Evolutionary conservation across 2,888 invertebrate genomes (phyloP), one percentile per base, ranked within the genome.

Genomic region (Ennomos fuscantarius): DNA sequence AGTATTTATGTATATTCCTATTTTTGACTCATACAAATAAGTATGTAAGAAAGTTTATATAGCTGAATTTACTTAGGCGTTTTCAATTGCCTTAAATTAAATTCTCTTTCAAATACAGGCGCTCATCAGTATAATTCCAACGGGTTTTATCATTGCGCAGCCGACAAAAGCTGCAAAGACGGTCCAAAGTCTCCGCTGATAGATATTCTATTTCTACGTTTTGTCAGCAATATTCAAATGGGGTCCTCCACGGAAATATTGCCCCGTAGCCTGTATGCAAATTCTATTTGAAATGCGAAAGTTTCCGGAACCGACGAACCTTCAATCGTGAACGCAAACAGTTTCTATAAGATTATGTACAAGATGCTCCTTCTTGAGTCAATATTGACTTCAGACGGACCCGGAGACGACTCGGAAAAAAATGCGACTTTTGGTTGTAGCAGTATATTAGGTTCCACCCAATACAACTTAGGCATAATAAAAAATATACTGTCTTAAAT

Each of bases 311-410:
- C 79, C 80, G 77, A 76, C 67, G 82, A 84, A 80, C 84, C 86
- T 84, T 87, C 86, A 85, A 87, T 87, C 86, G 82, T 70, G 78
- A 81, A 83, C 63, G 87, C 84, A 89, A 89, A 89, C 86, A 89
- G 84, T 87, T 86, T 88, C 87, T 86, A 89, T 87, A 87, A 88
- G 89, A 88, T 89, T 89, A 89, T 86, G 84, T 82, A 84, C 76
- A 76, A 81, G 85, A 85, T 85, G 85, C 84, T 84, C 78, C 80
- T 78, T 71, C 76, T 73, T 68, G 68, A 79, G 86, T 87, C 86
- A 88, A 89, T 89, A 87, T 87, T 87, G 84, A 85, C 84, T 76
- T 49, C 71, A 70, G 76, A 70, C 72, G 67, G 74, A 71, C 68
- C 57, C 69, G 70, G 66, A 71, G 71, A 64, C 71, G 65, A 58